These are phyloP conservation scores for Saccostrea echinata DNA, from an alignment of 1,140 invertebrate genomes.

Conservation along the genomic window DNA sequence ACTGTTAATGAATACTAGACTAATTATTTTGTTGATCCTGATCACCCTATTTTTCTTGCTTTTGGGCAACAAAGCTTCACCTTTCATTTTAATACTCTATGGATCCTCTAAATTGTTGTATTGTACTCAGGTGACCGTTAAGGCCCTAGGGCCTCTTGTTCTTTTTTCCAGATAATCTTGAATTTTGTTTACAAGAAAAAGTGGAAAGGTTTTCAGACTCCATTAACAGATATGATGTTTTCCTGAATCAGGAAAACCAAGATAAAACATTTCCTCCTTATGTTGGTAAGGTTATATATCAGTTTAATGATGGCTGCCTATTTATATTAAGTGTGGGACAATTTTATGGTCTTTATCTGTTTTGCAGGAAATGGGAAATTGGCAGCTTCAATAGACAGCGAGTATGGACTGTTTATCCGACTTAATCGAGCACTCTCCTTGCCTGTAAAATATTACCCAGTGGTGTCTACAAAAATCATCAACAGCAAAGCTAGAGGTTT, in stretches of 20 bases:
- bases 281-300: constrained; percentile 81
- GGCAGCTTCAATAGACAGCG: constrained; percentile 84
- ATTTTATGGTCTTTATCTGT: neutral
- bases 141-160: too few relatives aligned
- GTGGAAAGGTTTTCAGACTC: constrained; percentile 9
- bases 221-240: constrained; percentile 85
- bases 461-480: constrained; percentile 82
- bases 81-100: too few relatives aligned
- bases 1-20: too few relatives aligned
- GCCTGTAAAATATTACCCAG: constrained; percentile 87
- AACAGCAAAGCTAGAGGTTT: constrained; percentile 78
- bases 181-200: constrained; percentile 29
- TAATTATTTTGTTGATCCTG: too few relatives aligned
- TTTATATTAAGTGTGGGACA: neutral
- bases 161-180: constrained; percentile 13
- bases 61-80: too few relatives aligned
- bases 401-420: constrained; percentile 83
- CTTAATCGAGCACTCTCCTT: constrained; percentile 86
- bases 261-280: constrained; percentile 87
- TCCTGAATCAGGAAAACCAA: constrained; percentile 82
- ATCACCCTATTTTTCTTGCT: too few relatives aligned
- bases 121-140: too few relatives aligned
- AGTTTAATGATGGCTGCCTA: neutral
- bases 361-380: constrained; percentile 85
- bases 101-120: too few relatives aligned